phyloP scores from a whole-genome alignment of 92 coral and sea anemone species.

The Porites lobata region DNA sequence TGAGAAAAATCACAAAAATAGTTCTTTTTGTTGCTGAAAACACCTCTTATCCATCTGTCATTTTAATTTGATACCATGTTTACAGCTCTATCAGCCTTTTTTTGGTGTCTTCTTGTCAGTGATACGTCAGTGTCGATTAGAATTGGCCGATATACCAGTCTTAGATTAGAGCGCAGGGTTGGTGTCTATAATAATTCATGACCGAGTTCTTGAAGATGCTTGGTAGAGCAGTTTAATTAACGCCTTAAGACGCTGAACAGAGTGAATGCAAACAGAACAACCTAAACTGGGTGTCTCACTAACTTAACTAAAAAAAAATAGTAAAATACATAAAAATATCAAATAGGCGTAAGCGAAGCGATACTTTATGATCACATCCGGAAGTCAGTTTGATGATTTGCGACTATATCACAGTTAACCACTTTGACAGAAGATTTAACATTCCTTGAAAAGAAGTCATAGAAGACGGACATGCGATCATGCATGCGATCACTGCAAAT shows the following conservation, averaged over 20 bases:
- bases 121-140: constrained; percentile 9
- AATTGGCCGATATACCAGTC: constrained; percentile 23
- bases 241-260: background rate
- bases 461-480: constrained; percentile 5
- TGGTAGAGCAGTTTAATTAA: constrained; percentile 17
- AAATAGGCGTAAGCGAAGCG: background rate
- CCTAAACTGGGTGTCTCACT: background rate
- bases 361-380: background rate
- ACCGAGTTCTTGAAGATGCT: constrained; percentile 28
- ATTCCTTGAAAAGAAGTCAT: background rate
- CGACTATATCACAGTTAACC: constrained; percentile 1
- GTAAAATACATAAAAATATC: background rate
- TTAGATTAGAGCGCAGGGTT: background rate
- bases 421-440: background rate
- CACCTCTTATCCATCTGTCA: background rate
- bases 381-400: background rate
- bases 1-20: background rate
- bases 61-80: background rate
- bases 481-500: constrained; percentile 11
- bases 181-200: background rate
- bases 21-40: background rate
- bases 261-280: constrained; percentile 10
- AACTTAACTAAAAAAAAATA: background rate
- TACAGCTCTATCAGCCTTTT: constrained; percentile 4
- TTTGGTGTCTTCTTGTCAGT: constrained; percentile 19